Evolutionary conservation across 2,113 vertebrate species (phyloP), one percentile per base, ranked within the genome.

Genomic region (Hiodon alosoides): DNA sequence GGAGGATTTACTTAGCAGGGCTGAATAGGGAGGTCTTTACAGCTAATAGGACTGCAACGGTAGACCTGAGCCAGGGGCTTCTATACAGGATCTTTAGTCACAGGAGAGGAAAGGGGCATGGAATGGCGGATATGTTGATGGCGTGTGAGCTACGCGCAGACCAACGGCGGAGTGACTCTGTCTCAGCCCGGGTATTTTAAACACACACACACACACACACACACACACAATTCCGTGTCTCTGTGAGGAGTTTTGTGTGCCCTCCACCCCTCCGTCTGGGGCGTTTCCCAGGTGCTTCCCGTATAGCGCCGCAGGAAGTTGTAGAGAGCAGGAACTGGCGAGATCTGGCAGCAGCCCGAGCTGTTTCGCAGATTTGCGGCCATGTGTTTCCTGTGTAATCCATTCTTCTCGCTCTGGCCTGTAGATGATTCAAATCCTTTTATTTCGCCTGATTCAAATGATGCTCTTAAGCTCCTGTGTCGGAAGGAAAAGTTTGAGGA

Each of bases 11-110:
- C 90, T 91, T 90, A 89, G 90, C 87, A 78, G 90, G 90, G 89
- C 89, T 86, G 91, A 94, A 93, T 88, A 88, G 90, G 89, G 90
- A 88, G 88, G 89, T 90, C 90, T 90, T 92, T 93, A 86, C 87
- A 80, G 91, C 91, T 94, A 94, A 93, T 94, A 91, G 91, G 90
- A 87, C 85, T 74, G 89, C 87, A 89, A 89, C 88, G 90, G 90
- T 88, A 89, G 91, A 86, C 87, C 88, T 90, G 91, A 90, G 90
- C 92, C 89, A 87, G 87, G 84, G 91, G 90, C 86, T 88, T 83
- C 89, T 92, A 90, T 91, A 87, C 83, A 83, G 89, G 85, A 89
- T 91, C 88, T 92, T 91, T 90, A 92, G 88, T 90, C 90, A 91
- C 91, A 91, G 88, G 88, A 93, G 90, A 91, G 91, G 89, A 31